Conservation (phyloP, 2,888 invertebrate genomes). For the Drosophila anomalata region DNA sequence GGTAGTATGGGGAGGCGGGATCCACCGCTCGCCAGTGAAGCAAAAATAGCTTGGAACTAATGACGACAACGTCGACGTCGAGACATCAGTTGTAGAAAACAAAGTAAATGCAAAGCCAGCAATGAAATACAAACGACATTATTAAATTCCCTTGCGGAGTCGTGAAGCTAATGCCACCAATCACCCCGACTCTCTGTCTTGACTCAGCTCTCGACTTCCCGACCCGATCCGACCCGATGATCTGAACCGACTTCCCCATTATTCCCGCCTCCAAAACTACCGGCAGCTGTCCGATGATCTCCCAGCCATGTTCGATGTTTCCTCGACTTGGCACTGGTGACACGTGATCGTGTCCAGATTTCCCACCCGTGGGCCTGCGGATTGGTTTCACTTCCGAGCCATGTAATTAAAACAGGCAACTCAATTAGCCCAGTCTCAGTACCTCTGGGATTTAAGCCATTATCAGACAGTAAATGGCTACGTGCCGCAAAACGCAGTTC, state of each 20-base stretch:
- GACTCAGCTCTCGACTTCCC: conserved; percentile 18
- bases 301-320: conserved; percentile 50
- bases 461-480: background rate
- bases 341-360: conserved; percentile 18
- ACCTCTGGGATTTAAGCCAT: conserved; percentile 2
- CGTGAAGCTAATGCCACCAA: conserved; percentile 56
- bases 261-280: conserved; percentile 49
- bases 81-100: conserved; percentile 39
- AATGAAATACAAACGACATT: conserved; percentile 69
- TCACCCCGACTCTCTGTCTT: conserved; percentile 17
- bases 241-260: conserved; percentile 3
- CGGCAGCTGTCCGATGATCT: conserved; percentile 72
- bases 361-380: background rate
- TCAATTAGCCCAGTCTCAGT: background rate
- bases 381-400: background rate
- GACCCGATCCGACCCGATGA: conserved; percentile 22
- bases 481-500: background rate
- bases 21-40: conserved; percentile 28
- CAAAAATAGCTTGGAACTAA: conserved; percentile 58
- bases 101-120: conserved; percentile 44
- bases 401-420: conserved; percentile 25
- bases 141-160: conserved; percentile 69
- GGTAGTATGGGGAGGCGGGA: conserved; percentile 5
- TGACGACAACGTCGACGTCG: conserved; percentile 36
- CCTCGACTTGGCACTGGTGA: conserved; percentile 46